Evolutionary conservation across 2,888 invertebrate genomes (phyloP), one percentile per base, ranked within the genome.

Genomic region (Leptarthrus brevirostris): DNA sequence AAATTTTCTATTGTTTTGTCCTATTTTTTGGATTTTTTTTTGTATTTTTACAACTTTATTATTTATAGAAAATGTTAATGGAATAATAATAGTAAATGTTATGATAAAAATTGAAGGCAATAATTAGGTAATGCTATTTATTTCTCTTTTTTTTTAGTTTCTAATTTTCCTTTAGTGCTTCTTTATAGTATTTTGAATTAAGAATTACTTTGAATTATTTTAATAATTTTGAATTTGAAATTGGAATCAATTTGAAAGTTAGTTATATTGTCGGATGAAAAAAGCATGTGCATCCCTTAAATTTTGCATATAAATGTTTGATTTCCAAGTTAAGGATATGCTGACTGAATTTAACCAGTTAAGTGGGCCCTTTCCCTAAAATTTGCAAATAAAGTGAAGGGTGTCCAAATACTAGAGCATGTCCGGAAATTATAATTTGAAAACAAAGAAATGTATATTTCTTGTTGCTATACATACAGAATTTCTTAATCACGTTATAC

Each of bases 91-190:
- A 40, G 12, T 49, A 52, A 49, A 49, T 70, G 40, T 71, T 72
- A 64, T 49, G 40, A 61, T 72, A 72, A 64, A 74, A 74, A 49
- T 40, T 47, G 74, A 74, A 74, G 71, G 71, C 74, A 74, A 72
- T 74, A 74, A 71, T 71, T 74, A 72, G 72, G 64, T 72, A 74
- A 74, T 74, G 47, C 61, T 71, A 53, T 47, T 69, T 24, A 40
- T 74, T 56, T 56, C 20, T 26, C 52, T 53, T n/a, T 49, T 24
- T 71, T 40, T 56, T 56, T 20, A 36, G 16, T 26, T 54, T 44
- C 22, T 44, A 36, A n/a, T 18, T 22, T 54, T 53, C 16, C 24
- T 26, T 26, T 24, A 40, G 22, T 56, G 26, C 22, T 54, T 47
- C 8, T 72, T 58, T 47, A 12, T 40, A 12, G 12, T 40, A 40